Conservation (phyloP, 2,797 vertebrate species). For the Nannoperca australis region DNA sequence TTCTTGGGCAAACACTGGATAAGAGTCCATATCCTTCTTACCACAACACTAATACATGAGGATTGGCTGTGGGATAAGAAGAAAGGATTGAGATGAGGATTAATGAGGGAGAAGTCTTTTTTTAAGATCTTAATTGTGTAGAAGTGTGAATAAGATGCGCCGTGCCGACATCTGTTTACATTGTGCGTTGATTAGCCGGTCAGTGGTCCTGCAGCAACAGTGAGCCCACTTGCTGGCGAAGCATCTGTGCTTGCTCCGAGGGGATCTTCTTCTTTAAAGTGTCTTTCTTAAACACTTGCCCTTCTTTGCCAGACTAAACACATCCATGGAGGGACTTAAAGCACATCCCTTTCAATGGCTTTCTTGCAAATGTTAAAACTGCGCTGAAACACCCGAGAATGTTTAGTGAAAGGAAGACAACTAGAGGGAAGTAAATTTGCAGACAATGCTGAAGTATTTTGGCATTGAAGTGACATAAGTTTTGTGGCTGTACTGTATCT, state of each 20-base stretch:
- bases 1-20: conserved; percentile 85
- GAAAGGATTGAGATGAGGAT: conserved; percentile 82
- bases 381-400: conserved; percentile 45
- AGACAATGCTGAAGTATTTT: conserved; percentile 53
- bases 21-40: conserved; percentile 87
- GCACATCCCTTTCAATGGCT: conserved; percentile 55
- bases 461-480: conserved; percentile 46
- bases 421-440: conserved; percentile 39
- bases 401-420: conserved; percentile 41
- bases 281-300: conserved; percentile 69
- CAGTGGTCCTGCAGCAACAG: conserved; percentile 78
- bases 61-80: conserved; percentile 82
- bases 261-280: conserved; percentile 72
- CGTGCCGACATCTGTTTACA: conserved; percentile 78
- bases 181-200: conserved; percentile 83
- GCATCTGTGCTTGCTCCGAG: conserved; percentile 56
- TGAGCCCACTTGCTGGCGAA: conserved; percentile 78
- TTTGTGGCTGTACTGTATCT: conserved; percentile 32
- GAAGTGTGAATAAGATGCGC: conserved; percentile 75
- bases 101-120: conserved; percentile 82
- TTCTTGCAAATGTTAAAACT: conserved; percentile 63
- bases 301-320: conserved; percentile 67
- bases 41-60: conserved; percentile 80
- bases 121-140: conserved; percentile 81
- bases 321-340: conserved; percentile 70